Conservation (phyloP, 2,113 vertebrate species). For the Ahaetulla prasina region DNA sequence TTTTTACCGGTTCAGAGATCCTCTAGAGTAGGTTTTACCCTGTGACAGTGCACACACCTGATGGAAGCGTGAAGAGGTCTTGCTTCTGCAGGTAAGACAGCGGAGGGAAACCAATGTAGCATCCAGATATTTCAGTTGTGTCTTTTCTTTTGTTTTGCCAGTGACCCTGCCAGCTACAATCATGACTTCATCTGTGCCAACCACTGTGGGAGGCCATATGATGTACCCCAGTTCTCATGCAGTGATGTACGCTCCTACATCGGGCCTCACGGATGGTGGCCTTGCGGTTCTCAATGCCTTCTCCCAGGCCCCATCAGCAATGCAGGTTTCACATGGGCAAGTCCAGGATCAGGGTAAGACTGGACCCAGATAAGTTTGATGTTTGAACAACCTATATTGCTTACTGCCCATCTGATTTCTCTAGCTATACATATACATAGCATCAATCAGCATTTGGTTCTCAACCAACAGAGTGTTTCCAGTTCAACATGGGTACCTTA, state of each 20-base stretch:
- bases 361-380: not conserved
- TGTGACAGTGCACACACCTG: not conserved
- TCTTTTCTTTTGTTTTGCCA: conserved; percentile 57
- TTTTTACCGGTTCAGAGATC: not conserved
- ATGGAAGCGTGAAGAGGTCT: not conserved
- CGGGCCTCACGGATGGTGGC: conserved; percentile 83
- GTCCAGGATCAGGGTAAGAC: conserved; percentile 89
- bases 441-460: not conserved
- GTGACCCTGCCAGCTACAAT: conserved; percentile 97
- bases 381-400: not conserved
- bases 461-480: not conserved
- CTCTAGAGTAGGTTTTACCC: not conserved
- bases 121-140: not conserved
- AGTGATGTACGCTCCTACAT: conserved; percentile 94
- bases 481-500: not conserved
- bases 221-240: conserved; percentile 96
- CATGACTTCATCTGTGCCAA: conserved; percentile 93
- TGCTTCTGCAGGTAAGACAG: not conserved
- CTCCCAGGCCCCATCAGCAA: conserved; percentile 85
- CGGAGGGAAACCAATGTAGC: not conserved
- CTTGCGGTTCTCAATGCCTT: conserved; percentile 97
- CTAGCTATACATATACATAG: not conserved
- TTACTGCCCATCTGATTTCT: not conserved
- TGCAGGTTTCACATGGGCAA: conserved; percentile 94
- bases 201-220: conserved; percentile 95